These are phyloP conservation scores for Smithornis capensis DNA, from an alignment of 2,113 vertebrate genomes.

Conservation along the genomic window DNA sequence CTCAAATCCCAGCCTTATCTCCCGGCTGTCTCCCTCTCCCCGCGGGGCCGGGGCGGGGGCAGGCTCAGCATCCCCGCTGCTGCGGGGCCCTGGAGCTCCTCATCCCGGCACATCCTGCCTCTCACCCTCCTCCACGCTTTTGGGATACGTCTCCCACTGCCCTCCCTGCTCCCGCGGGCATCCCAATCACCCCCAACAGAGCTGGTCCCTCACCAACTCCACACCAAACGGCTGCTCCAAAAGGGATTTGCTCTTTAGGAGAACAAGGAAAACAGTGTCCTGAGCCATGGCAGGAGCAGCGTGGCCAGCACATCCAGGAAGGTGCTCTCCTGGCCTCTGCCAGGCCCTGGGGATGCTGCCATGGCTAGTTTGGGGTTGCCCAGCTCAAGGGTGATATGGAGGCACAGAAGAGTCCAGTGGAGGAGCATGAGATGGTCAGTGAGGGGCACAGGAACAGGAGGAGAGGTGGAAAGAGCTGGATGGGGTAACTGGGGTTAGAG, in stretches of 20 bases:
- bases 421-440: background rate
- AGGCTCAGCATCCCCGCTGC: background rate
- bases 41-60: background rate
- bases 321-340: background rate
- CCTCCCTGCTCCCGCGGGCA: background rate
- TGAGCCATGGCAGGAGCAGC: background rate
- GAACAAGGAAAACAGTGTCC: background rate
- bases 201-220: background rate
- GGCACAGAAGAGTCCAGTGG: background rate
- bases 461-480: background rate
- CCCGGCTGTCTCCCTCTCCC: background rate
- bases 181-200: fast-evolving
- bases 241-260: background rate
- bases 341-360: background rate
- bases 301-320: fast-evolving
- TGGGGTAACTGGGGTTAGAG: background rate
- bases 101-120: background rate
- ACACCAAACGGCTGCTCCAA: fast-evolving
- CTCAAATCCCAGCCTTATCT: constrained; percentile 16
- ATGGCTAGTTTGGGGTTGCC: fast-evolving
- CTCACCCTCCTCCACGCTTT: background rate
- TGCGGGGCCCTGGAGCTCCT: fast-evolving
- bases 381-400: background rate
- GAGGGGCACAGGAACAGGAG: background rate
- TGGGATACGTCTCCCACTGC: background rate